These are phyloP conservation scores for Prunella fulvescens DNA, from an alignment of 2,113 vertebrate genomes.

Conservation along the genomic window DNA sequence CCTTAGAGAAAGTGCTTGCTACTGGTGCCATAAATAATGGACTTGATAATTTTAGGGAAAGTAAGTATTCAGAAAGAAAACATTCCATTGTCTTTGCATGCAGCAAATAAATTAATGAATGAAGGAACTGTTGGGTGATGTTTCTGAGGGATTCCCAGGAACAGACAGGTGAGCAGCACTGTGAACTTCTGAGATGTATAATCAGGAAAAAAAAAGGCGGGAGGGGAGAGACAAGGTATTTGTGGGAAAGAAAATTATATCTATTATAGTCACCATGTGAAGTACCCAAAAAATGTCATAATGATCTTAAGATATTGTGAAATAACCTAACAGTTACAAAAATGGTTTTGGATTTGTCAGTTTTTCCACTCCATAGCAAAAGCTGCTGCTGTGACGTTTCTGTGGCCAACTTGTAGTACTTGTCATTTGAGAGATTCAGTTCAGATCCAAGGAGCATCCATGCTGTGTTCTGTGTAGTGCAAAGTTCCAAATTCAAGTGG, in stretches of 20 bases:
- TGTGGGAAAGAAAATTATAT: background rate
- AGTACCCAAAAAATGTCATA: background rate
- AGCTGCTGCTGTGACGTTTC: background rate
- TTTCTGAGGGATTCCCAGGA: background rate
- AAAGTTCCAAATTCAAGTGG: background rate
- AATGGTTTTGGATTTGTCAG: background rate
- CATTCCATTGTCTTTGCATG: background rate
- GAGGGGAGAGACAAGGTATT: background rate
- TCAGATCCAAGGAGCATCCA: background rate
- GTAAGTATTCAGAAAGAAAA: background rate
- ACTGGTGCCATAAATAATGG: background rate
- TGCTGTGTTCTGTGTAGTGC: background rate
- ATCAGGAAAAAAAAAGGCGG: fast-evolving
- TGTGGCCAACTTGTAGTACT: background rate
- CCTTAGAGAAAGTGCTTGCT: background rate
- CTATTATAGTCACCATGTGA: background rate
- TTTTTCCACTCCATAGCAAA: background rate
- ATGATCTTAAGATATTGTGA: background rate
- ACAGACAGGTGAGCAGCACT: fast-evolving
- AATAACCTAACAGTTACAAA: background rate
- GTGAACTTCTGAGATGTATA: background rate
- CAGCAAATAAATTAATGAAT: background rate
- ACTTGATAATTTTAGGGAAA: background rate
- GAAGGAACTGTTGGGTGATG: background rate
- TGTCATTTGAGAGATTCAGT: background rate